phyloP scores from a whole-genome alignment of 2,113 vertebrate genomes.

The Myodes glareolus region DNA sequence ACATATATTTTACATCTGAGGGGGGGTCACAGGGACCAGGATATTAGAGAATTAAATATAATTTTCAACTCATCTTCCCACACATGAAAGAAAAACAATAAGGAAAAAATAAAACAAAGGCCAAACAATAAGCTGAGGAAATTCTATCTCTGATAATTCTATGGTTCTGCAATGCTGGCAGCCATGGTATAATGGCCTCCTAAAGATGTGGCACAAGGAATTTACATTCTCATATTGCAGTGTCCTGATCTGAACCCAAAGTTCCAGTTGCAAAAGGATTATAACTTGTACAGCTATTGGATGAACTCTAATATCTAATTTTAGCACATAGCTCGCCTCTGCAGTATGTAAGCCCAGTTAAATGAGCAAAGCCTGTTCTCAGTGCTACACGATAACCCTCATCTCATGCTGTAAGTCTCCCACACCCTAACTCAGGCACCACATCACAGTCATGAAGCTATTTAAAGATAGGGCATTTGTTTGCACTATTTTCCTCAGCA shows the following conservation, averaged over 20 bases:
- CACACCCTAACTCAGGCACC: slow-evolving; percentile 76
- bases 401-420: slow-evolving; percentile 82
- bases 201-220: slow-evolving; percentile 70
- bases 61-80: slow-evolving; percentile 49
- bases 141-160: slow-evolving; percentile 63
- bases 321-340: slow-evolving; percentile 84
- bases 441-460: slow-evolving; percentile 67
- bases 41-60: slow-evolving; percentile 47
- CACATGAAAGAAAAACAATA: slow-evolving; percentile 49
- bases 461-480: slow-evolving; percentile 71
- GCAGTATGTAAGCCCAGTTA: slow-evolving; percentile 83
- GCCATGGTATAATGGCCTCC: slow-evolving; percentile 34
- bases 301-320: slow-evolving; percentile 84
- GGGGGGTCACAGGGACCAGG: not conserved
- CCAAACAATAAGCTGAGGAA: slow-evolving; percentile 51
- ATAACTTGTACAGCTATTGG: slow-evolving; percentile 82
- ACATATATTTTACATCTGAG: not conserved
- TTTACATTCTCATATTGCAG: slow-evolving; percentile 69
- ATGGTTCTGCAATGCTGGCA: not conserved
- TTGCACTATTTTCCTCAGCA: slow-evolving; percentile 30
- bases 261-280: slow-evolving; percentile 81
- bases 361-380: slow-evolving; percentile 83
- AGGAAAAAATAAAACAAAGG: slow-evolving; percentile 12
- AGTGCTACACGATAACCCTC: slow-evolving; percentile 80
- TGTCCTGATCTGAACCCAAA: slow-evolving; percentile 86